Evolutionary conservation across 2,113 vertebrate species (phyloP), one percentile per base, ranked within the genome.

Genomic region (Festucalex cinctus): DNA sequence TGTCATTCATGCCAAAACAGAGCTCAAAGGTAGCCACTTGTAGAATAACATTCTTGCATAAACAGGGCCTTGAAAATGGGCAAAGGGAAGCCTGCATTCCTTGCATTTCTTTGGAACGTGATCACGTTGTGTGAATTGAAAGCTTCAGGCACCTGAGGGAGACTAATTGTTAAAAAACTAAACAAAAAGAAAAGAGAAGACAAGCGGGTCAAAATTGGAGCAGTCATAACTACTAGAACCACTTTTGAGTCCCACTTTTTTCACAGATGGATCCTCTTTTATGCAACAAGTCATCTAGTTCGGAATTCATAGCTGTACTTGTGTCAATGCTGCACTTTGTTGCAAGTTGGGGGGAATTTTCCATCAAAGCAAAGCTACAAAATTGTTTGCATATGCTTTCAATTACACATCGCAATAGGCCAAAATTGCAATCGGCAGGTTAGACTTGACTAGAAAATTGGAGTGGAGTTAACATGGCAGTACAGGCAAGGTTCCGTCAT

Each of bases 11-110:
- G 48, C 20, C 20, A 22, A 49, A 16, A 39, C 13, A 54, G 59
- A 46, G 46, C 51, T 19, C 54, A 77, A 79, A 84, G 75, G 68
- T 69, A 80, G 63, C 67, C 48, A 85, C 65, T 77, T 74, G 77
- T 84, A 88, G 87, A 90, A 90, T 82, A 87, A 85, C 86, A 85
- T 87, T 87, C 84, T 83, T 85, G 82, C 79, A 88, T 88, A 89
- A 91, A 89, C 75, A 86, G 71, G 77, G 75, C 69, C 79, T 80
- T 81, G 79, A 86, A 79, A 87, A 86, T 76, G 76, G 79, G 73
- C 68, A 79, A 76, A 68, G 73, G 75, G 82, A 68, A 77, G 86
- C 61, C 71, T n/a, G 62, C 82, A 88, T 91, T 91, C 88, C 74
- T 85, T 20, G 65, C 56, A 86, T 90, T 71, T 82, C 71, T 88